Base-by-base conservation (phyloP, 1,140 invertebrate genomes). In the Hycleus phaleratus region DNA sequence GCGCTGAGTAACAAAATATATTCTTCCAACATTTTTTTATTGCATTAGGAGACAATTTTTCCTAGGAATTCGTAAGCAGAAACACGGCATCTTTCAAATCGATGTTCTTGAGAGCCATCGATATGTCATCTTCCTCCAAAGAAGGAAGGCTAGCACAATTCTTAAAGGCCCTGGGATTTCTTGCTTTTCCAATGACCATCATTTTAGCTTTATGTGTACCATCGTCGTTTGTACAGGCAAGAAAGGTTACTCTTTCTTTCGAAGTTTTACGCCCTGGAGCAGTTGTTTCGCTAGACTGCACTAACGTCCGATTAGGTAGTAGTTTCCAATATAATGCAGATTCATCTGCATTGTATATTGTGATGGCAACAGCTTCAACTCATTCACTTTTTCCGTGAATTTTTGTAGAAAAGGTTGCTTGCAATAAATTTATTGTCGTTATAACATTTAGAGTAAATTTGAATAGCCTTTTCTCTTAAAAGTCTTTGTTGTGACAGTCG, bases 181-280 rank as follows among this genome's bases (percentile, higher is more conserved):
- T 63, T 38, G 63, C 60, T 60, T 70, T 69, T 39, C 64, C 69
- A 55, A 67, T 70, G 4, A 70, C 45, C n/a, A 66, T 32, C 9
- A 66, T 24, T 45, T 56, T 58, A 24, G 71, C 26, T 59, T 68
- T 68, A 51, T 68, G 56, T 3, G 43, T 46, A 7, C 64, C 64
- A 40, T 57, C 47, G 7, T 46, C 63, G 54, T 70, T 69, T 39
- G 52, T 57, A 51, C 61, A 70, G 9, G 58, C 58, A 26, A 71
- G 49, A 45, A 66, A 59, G 1, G 63, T 65, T 12, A 69, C 9
- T 52, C 61, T 40, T 32, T 68, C 55, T 39, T 60, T 64, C 42
- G 59, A 57, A 39, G 50, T 58, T 62, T 71, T 68, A n/a, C 43
- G 50, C n/a, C 60, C 63, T 47, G 46, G 45, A 26, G 58, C 63